Percentiles rank a stretch among this genome's conserved stretches.
These are phyloP conservation scores for Polyommatus iphigenia DNA, from an alignment of 2,888 invertebrate species.

Conservation along the genomic window DNA sequence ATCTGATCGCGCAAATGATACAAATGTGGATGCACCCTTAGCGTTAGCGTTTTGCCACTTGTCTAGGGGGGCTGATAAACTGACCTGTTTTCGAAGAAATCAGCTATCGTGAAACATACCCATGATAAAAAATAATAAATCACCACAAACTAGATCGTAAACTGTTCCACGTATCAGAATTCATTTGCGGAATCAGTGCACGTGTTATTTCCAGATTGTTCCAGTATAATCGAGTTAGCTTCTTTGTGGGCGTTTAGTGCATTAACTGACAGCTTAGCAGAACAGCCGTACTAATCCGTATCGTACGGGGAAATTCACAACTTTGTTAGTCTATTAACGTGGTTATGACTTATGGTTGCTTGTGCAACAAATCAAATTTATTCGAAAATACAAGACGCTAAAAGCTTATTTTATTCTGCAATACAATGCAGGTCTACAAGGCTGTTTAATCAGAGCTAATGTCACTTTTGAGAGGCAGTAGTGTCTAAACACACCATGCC, in stretches of 20 bases:
- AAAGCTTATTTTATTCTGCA: not conserved
- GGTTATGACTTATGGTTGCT: not conserved
- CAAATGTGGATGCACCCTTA: too few species aligned
- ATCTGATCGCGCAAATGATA: too few species aligned
- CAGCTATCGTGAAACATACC: too few species aligned
- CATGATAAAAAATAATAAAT: too few species aligned
- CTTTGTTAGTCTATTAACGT: conserved; percentile 1
- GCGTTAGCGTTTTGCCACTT: too few species aligned
- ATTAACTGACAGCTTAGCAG: conserved; percentile 17
- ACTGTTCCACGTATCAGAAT: not conserved
- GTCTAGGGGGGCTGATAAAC: too few species aligned
- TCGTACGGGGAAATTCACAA: conserved; percentile 3
- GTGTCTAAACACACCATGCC: too few species aligned
- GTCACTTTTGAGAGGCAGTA: too few species aligned
- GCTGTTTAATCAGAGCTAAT: too few species aligned
- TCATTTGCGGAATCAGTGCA: not conserved
- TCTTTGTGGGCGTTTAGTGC: not conserved
- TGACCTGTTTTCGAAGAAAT: too few species aligned
- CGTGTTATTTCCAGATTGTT: not conserved
- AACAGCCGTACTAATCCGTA: conserved; percentile 18
- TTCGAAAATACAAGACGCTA: not conserved
- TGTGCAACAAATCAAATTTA: not conserved
- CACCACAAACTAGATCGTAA: too few species aligned
- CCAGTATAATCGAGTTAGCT: not conserved
- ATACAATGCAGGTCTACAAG: too few species aligned